Evolutionary conservation across 37 sponge, comb jelly and placozoan species (phyloP).

Genomic region (Ephydatia muelleri): DNA sequence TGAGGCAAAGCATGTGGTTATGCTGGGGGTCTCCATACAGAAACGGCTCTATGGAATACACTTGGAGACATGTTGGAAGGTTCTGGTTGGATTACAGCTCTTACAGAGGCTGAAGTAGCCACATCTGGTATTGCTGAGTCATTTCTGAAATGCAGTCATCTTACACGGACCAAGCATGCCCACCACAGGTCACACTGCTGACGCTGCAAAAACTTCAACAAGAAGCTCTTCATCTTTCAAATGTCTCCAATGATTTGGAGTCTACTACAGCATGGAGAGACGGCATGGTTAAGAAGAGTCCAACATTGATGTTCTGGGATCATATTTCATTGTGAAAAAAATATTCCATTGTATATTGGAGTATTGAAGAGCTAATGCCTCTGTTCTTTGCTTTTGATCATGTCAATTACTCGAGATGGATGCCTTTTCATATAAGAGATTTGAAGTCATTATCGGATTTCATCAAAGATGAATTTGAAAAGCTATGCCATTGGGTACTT

Average conservation of each 20-base stretch:
- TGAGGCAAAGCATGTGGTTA: constrained; percentile 41
- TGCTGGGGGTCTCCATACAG: constrained; percentile 60
- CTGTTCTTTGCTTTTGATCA: constrained; percentile 40
- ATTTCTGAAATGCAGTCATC: constrained; percentile 21
- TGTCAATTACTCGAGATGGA: constrained; percentile 28
- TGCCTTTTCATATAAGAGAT: constrained; percentile 32
- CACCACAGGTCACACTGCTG: constrained; percentile 40
- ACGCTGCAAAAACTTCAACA: constrained; percentile 31
- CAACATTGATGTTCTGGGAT: constrained; percentile 35
- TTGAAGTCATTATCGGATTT: constrained; percentile 22
- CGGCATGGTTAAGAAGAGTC: constrained; percentile 11
- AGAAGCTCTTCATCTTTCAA: constrained; percentile 15
- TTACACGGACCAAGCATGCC: constrained; percentile 32
- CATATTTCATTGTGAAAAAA: neutral
- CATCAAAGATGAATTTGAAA: constrained; percentile 23
- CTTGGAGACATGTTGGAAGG: constrained; percentile 51
- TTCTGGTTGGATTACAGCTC: constrained; percentile 44
- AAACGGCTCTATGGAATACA: constrained; percentile 43
- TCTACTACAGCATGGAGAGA: constrained; percentile 17
- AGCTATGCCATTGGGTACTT: constrained; percentile 24
- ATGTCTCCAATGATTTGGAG: constrained; percentile 10
- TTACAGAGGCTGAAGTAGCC: constrained; percentile 38
- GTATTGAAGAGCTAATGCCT: constrained; percentile 13
- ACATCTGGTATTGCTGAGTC: constrained; percentile 29
- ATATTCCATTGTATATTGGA: too few relatives aligned